phyloP scores from a whole-genome alignment of 2,888 invertebrate genomes.

The Litoditis marina region DNA sequence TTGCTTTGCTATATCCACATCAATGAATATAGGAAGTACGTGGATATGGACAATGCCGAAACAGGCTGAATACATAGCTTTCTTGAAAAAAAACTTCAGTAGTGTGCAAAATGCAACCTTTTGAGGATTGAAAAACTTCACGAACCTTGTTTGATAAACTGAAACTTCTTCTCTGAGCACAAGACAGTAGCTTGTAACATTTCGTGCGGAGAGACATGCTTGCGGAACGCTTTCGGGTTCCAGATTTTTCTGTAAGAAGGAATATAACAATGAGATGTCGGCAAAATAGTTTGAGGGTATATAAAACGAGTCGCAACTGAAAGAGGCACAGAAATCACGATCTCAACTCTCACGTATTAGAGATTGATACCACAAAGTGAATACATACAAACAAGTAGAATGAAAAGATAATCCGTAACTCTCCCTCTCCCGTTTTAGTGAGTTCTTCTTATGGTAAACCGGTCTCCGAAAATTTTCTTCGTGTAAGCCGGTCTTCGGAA shows the following conservation, averaged over 20 bases:
- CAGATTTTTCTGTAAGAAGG: conserved; percentile 81
- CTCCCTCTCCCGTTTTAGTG: not conserved
- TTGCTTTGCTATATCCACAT: no score
- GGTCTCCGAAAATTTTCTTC: not conserved
- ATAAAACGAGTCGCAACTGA: not conserved
- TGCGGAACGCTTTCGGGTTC: conserved; percentile 98
- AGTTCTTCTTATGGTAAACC: not conserved
- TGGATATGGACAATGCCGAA: no score
- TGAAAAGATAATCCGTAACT: no score
- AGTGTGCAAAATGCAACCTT: not conserved
- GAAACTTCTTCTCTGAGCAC: conserved; percentile 96
- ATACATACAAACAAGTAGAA: no score
- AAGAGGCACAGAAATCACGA: no score
- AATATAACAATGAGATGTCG: not conserved
- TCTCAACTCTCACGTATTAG: no score
- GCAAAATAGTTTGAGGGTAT: conserved; percentile 53
- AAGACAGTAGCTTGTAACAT: conserved; percentile 85
- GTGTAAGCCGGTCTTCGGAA: not conserved
- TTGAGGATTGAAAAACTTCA: no score
- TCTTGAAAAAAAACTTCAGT: not conserved
- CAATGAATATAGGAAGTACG: no score
- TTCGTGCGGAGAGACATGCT: conserved; percentile 98
- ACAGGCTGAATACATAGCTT: no score
- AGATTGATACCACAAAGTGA: no score
- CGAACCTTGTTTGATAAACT: conserved; percentile 97